These are phyloP conservation scores for Spilosoma lubricipeda DNA, from an alignment of 2,888 invertebrate genomes.

Conservation along the genomic window DNA sequence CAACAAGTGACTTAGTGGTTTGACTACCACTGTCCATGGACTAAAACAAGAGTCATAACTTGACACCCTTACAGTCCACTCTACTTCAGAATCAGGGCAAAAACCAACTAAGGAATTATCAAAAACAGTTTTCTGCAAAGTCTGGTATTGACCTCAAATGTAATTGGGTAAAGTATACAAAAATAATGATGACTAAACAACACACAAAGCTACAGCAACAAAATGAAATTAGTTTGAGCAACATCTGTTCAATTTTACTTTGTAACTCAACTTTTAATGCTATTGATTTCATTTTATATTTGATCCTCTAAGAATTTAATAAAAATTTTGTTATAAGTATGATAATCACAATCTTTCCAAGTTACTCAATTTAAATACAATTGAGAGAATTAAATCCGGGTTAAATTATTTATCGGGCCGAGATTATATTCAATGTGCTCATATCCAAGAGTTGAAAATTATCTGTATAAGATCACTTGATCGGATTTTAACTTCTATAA, in stretches of 20 bases:
- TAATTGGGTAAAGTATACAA: neutral
- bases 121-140: neutral
- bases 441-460: neutral
- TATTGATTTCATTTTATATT: neutral
- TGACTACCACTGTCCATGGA: too few relatives aligned
- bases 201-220: neutral
- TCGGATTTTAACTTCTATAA: neutral
- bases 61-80: too few relatives aligned
- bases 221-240: conserved; percentile 31
- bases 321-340: neutral
- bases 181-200: neutral
- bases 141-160: neutral
- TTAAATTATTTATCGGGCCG: neutral
- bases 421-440: neutral
- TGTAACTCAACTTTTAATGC: conserved; percentile 10
- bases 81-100: neutral
- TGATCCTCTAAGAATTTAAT: neutral
- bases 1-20: too few relatives aligned
- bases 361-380: neutral
- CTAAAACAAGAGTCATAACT: too few relatives aligned
- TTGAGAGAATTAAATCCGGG: neutral
- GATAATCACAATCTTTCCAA: neutral
- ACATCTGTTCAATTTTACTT: conserved; percentile 24
- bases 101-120: neutral
- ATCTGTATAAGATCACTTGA: neutral